Percentiles rank a stretch among this genome's conserved stretches.
These are phyloP conservation scores for Pipistrellus pipistrellus DNA, from an alignment of 2,797 vertebrate genomes.

Conservation along the genomic window DNA sequence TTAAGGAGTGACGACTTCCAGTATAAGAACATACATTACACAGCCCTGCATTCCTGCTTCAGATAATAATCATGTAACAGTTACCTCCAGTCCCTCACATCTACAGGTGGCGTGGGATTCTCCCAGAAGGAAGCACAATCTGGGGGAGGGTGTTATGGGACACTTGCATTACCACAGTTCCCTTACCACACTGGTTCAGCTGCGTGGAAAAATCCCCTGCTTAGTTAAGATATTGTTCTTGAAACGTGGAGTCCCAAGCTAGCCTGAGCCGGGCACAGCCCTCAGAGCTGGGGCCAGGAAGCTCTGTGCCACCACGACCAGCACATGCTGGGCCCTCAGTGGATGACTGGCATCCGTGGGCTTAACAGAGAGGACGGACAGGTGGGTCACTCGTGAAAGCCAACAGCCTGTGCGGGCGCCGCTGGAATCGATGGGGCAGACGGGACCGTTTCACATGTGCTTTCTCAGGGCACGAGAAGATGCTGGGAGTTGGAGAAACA, in stretches of 20 bases:
- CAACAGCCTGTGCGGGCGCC: fast-evolving
- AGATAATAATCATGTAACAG: not conserved
- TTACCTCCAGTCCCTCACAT: not conserved
- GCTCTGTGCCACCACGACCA: fast-evolving
- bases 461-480: not conserved
- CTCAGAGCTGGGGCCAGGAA: not conserved
- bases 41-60: not conserved
- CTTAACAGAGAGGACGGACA: not conserved
- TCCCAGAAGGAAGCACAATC: conserved; percentile 21
- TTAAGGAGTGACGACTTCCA: not conserved
- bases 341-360: not conserved
- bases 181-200: not conserved
- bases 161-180: not conserved
- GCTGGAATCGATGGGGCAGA: fast-evolving
- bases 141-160: not conserved
- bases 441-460: not conserved
- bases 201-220: not conserved
- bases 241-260: not conserved
- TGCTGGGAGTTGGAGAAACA: not conserved
- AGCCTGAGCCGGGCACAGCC: not conserved
- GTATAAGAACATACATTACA: not conserved
- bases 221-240: not conserved
- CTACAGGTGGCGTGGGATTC: not conserved
- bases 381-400: not conserved
- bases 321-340: not conserved